Evolutionary conservation across 2,113 vertebrate species (phyloP), one percentile per base, ranked within the genome.

Genomic region (Spermophilus dauricus): DNA sequence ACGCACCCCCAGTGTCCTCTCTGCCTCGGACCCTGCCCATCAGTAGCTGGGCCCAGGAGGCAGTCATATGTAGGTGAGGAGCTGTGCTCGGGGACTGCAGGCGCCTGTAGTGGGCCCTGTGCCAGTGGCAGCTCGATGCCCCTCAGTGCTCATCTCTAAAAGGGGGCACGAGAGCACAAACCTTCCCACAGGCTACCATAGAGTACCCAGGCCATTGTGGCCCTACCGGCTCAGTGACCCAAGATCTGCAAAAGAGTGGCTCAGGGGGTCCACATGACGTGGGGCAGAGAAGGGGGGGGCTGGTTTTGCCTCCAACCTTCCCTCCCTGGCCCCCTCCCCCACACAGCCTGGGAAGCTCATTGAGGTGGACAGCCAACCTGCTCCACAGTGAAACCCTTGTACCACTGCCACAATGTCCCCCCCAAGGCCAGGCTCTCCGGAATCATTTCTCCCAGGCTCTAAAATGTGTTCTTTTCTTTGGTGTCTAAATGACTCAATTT

Each of bases 401-500:
- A 14, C 70, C 34, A 30, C 14, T 0, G 61, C 34, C 67, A 91
- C 17, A 4, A 2, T 17, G 3, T 12, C 6, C 8, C 16, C 16
- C 53, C 51, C 12, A 0, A 22, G 18, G 17, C 22, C 1, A 30
- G 72, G 69, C 28, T 76, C 39, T 48, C 39, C 0, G 4, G 53
- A 37, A 76, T 83, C 32, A 28, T 24, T 76, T 53, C 63, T 65
- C 45, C 34, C 26, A 9, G 83, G 22, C 67, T 70, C 73, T n/a
- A 42, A 61, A 32, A 81, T 51, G 45, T 37, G 73, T 83, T 91
- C 86, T 69, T 84, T 80, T 56, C 26, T 77, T 75, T 20, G 56
- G 45, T 81, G 51, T 84, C 92, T 94, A 34, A 30, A 75, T 80
- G 26, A 86, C 37, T 92, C 89, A 56, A 14, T 69, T 95, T 90